Evolutionary conservation across 1,140 invertebrate genomes (phyloP), one percentile per base, ranked within the genome.

Genomic region (Tigriopus japonicus): DNA sequence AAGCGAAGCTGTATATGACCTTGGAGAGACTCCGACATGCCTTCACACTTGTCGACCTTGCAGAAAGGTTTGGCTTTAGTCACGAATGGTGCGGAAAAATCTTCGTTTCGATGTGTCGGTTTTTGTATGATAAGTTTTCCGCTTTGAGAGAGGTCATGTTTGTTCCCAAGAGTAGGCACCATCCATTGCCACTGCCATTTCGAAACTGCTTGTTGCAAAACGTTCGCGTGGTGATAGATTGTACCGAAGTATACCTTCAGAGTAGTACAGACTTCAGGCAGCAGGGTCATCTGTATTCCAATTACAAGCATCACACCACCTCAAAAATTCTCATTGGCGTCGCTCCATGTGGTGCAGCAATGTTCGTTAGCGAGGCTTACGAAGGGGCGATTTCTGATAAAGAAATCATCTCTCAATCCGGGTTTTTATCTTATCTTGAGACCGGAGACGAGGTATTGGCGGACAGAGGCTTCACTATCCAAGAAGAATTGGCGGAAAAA

Each of bases 311-410:
- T n/a, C n/a, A n/a, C n/a, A n/a, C n/a, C n/a, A n/a, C n/a, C n/a
- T n/a, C n/a, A n/a, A n/a, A n/a, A n/a, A n/a, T n/a, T n/a, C n/a
- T n/a, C n/a, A n/a, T n/a, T n/a, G n/a, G n/a, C n/a, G n/a, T n/a
- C n/a, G n/a, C n/a, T n/a, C n/a, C n/a, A n/a, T n/a, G n/a, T n/a
- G n/a, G n/a, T n/a, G n/a, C n/a, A n/a, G n/a, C n/a, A n/a, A n/a
- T n/a, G n/a, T n/a, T n/a, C n/a, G n/a, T n/a, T n/a, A n/a, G n/a
- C n/a, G n/a, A n/a, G n/a, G n/a, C n/a, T n/a, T n/a, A n/a, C n/a
- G n/a, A n/a, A n/a, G n/a, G n/a, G n/a, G n/a, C n/a, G 42, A 53
- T 56, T n/a, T 63, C 61, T 1, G 65, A 65, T 52, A 65, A 63
- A 59, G 40, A 35, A 42, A 64, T 66, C 42, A 43, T 49, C 1